Conservation (phyloP, 2,888 invertebrate species). For the Lydus trimaculatus region DNA sequence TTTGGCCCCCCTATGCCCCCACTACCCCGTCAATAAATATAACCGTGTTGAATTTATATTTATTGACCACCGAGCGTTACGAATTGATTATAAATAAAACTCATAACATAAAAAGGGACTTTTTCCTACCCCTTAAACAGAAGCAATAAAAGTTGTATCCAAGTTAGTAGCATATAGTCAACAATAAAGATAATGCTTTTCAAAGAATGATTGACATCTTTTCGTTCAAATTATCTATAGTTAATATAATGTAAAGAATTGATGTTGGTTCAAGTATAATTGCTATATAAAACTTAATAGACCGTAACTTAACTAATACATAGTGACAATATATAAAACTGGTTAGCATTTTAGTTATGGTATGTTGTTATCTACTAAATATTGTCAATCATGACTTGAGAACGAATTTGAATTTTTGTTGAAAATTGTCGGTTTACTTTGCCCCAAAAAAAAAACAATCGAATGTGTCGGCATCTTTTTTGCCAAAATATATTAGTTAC, state of each 20-base stretch:
- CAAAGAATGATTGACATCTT: slow-evolving; percentile 9
- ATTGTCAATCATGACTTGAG: slow-evolving; percentile 7
- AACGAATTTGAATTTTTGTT: neutral
- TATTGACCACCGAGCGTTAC: slow-evolving; percentile 4
- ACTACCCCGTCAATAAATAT: neutral
- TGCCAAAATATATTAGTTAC: neutral
- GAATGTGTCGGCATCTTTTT: neutral
- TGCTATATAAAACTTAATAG: slow-evolving; percentile 5
- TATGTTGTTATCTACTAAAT: slow-evolving; percentile 9
- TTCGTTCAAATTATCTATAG: slow-evolving; percentile 6
- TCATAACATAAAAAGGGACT: neutral
- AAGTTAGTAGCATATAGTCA: neutral
- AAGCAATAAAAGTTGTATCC: neutral
- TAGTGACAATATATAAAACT: slow-evolving; percentile 7
- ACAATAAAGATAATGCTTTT: neutral
- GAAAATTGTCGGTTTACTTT: neutral
- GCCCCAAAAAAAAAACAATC: neutral
- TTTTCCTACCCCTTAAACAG: slow-evolving; percentile 5
- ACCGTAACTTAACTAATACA: slow-evolving; percentile 4
- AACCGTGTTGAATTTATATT: slow-evolving; percentile 1
- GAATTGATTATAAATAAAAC: slow-evolving; percentile 12
- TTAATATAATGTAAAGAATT: slow-evolving; percentile 8
- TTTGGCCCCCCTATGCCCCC: too few species aligned
- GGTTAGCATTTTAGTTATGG: slow-evolving; percentile 6
- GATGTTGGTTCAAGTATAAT: neutral